Evolutionary conservation across 2,888 invertebrate species (phyloP).

Genomic region (Drosophila mimetica): DNA sequence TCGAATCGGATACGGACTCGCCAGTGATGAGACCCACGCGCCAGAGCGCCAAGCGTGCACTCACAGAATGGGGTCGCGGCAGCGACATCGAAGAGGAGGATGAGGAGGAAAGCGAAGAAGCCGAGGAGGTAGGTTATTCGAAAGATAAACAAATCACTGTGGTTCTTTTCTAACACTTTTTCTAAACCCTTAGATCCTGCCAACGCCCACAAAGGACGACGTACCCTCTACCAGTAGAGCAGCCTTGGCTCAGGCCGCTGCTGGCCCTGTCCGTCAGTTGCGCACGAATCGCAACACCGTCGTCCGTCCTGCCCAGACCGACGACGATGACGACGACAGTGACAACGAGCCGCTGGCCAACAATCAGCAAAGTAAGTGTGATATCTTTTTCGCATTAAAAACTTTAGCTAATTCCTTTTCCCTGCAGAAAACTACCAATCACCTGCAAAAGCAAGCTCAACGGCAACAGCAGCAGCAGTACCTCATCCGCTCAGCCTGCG

Average conservation of each 20-base stretch:
- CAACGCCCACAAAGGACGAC: conserved; percentile 80
- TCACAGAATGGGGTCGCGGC: conserved; percentile 82
- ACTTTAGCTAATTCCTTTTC: not conserved
- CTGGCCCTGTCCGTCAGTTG: conserved; percentile 72
- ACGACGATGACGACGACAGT: conserved; percentile 78
- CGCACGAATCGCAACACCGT: conserved; percentile 83
- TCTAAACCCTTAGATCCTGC: conserved; percentile 70
- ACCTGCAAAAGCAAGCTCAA: conserved; percentile 45
- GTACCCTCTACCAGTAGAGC: conserved; percentile 77
- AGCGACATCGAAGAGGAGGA: conserved; percentile 80
- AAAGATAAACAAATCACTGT: too few relatives aligned
- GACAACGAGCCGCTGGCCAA: conserved; percentile 82
- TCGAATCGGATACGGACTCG: conserved; percentile 82
- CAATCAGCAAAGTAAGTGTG: conserved; percentile 77
- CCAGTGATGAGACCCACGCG: conserved; percentile 81
- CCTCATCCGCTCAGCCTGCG: conserved; percentile 71
- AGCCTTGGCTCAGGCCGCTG: conserved; percentile 52
- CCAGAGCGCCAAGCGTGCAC: conserved; percentile 81
- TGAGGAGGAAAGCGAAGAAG: conserved; percentile 77
- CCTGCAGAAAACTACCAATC: conserved; percentile 54
- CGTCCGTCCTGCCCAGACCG: conserved; percentile 63
- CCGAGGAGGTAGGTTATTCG: conserved; percentile 62
- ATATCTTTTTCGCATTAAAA: rapidly evolving
- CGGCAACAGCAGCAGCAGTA: conserved; percentile 50
- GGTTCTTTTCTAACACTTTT: too few relatives aligned